phyloP scores from a whole-genome alignment of 2,113 vertebrate genomes.

The Myiozetetes cayanensis region DNA sequence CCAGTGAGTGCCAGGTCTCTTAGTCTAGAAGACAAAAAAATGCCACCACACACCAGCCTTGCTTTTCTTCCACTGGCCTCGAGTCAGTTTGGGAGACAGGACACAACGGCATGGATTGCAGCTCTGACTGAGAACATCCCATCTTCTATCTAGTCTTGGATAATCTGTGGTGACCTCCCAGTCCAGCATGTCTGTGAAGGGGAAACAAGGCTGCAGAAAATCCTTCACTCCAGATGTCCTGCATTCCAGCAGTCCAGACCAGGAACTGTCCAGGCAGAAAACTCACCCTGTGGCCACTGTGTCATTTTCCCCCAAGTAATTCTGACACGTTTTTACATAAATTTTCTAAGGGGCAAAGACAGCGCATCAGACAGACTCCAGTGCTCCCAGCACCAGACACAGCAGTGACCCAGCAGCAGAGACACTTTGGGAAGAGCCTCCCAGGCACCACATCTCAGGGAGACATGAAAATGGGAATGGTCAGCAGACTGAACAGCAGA shows the following conservation, averaged over 20 bases:
- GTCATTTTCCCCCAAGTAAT: not conserved
- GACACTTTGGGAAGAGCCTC: not conserved
- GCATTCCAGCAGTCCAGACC: not conserved
- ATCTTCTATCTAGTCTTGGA: not conserved
- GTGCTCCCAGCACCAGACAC: not conserved
- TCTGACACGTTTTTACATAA: not conserved
- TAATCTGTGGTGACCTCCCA: not conserved
- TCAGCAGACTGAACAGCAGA: not conserved
- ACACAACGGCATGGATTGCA: not conserved
- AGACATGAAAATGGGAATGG: not conserved
- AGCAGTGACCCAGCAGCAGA: not conserved
- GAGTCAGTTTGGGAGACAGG: not conserved
- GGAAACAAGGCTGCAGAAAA: not conserved
- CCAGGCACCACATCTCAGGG: not conserved
- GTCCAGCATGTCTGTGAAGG: not conserved
- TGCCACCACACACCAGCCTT: not conserved
- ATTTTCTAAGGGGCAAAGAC: not conserved
- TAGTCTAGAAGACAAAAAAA: not conserved
- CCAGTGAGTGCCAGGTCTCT: not conserved
- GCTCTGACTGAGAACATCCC: not conserved
- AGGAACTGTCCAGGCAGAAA: not conserved
- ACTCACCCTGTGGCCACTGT: not conserved
- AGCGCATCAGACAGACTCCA: not conserved
- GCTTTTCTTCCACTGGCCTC: not conserved
- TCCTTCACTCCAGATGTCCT: not conserved